A percentile compares a stretch with the other conserved stretches of the same genome.
These are phyloP conservation scores for Antennarius striatus DNA, from an alignment of 2,113 vertebrate genomes.

Conservation along the genomic window DNA sequence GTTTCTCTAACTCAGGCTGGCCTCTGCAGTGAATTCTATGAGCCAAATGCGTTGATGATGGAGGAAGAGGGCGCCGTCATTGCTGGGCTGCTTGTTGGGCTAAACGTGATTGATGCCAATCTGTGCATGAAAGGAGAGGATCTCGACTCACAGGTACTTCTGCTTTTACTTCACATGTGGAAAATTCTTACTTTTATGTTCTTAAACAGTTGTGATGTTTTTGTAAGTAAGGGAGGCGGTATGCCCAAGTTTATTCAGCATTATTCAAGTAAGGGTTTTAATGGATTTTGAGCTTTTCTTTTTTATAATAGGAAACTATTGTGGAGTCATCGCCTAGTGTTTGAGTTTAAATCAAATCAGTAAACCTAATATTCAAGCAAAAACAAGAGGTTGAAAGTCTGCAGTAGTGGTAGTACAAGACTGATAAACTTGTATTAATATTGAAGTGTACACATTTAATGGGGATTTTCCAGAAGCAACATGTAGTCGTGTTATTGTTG, in stretches of 20 bases:
- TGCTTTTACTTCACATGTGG: background rate
- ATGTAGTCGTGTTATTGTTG: background rate
- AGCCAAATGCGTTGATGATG: conserved; percentile 98
- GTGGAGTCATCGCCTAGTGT: too few relatives aligned
- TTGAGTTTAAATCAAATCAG: too few relatives aligned
- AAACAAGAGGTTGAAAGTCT: background rate
- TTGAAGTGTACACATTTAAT: background rate
- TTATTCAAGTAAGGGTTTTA: too few relatives aligned
- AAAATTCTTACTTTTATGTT: background rate
- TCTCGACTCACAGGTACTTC: conserved; percentile 92
- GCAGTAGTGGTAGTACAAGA: too few relatives aligned
- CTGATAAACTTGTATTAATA: background rate
- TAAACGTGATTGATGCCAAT: conserved; percentile 98
- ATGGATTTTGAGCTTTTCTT: too few relatives aligned
- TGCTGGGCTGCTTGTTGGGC: conserved; percentile 92
- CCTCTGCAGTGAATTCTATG: conserved; percentile 90
- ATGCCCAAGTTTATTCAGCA: too few relatives aligned
- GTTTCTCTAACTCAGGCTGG: too few relatives aligned
- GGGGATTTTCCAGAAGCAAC: background rate
- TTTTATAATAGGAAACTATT: too few relatives aligned
- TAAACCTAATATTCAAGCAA: too few relatives aligned
- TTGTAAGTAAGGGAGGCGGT: too few relatives aligned
- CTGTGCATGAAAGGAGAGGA: conserved; percentile 99
- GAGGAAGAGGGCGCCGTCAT: conserved; percentile 98
- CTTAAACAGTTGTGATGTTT: too few relatives aligned